Evolutionary conservation across 2,888 invertebrate species (phyloP).

Genomic region (Rapana venosa): DNA sequence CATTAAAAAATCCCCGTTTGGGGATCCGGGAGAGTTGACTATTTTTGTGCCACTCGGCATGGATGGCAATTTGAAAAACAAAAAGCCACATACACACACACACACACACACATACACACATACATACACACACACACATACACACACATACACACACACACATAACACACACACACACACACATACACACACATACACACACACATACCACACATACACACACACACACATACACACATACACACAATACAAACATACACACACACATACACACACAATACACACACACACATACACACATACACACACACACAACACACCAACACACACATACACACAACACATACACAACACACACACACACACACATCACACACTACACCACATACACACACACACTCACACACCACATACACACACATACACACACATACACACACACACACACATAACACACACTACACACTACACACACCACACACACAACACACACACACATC

Average conservation of each 20-base stretch:
- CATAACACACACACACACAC: not conserved
- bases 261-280: not conserved
- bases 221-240: slow-evolving; percentile 10
- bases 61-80: too few relatives aligned
- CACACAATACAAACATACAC: not conserved
- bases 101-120: too few relatives aligned
- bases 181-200: not conserved
- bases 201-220: not conserved
- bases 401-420: too few relatives aligned
- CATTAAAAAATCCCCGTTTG: too few relatives aligned
- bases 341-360: not conserved
- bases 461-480: not conserved
- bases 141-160: too few relatives aligned
- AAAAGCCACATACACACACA: too few relatives aligned
- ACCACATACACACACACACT: too few relatives aligned
- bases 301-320: too few relatives aligned
- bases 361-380: not conserved
- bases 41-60: too few relatives aligned
- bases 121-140: too few relatives aligned
- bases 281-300: not conserved
- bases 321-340: too few relatives aligned
- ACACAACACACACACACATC: not conserved
- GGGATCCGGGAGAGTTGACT: too few relatives aligned
- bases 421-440: not conserved
- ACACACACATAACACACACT: not conserved